Evolutionary conservation across 2,113 vertebrate genomes (phyloP).

Genomic region (Rallus limicola): DNA sequence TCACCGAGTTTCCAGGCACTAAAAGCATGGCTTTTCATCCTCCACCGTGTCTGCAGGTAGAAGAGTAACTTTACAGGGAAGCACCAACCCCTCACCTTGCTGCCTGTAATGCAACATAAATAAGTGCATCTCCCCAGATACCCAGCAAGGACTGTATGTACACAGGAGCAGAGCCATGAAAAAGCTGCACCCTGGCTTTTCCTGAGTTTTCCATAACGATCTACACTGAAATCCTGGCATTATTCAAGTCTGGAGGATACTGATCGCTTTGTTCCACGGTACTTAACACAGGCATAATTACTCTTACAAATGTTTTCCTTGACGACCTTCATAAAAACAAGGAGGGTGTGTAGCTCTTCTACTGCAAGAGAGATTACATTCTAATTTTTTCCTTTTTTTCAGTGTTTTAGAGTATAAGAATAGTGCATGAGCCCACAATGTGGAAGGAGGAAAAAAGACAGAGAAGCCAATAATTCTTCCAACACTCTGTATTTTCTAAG

Average conservation of each 20-base stretch:
- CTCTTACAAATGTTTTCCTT: not conserved
- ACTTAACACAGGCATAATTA: not conserved
- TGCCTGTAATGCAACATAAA: not conserved
- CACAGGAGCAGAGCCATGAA: not conserved
- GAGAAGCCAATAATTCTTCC: not conserved
- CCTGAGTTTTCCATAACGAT: constrained; percentile 28
- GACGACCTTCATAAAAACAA: not conserved
- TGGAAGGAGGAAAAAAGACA: not conserved
- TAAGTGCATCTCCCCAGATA: not conserved
- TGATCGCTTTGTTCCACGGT: not conserved
- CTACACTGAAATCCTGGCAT: constrained; percentile 40
- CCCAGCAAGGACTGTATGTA: not conserved
- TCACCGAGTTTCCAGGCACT: not conserved
- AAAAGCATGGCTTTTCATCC: not conserved
- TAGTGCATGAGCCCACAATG: not conserved
- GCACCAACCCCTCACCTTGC: not conserved
- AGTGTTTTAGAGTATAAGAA: not conserved
- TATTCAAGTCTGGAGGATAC: constrained; percentile 9
- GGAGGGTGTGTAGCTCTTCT: not conserved
- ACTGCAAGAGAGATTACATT: not conserved
- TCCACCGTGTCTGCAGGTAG: not conserved
- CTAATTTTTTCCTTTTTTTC: not conserved
- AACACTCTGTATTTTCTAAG: not conserved
- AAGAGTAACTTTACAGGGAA: not conserved
- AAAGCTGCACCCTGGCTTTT: not conserved